Evolutionary conservation across 2,797 vertebrate genomes (phyloP).

Genomic region (Gallirallus australis): DNA sequence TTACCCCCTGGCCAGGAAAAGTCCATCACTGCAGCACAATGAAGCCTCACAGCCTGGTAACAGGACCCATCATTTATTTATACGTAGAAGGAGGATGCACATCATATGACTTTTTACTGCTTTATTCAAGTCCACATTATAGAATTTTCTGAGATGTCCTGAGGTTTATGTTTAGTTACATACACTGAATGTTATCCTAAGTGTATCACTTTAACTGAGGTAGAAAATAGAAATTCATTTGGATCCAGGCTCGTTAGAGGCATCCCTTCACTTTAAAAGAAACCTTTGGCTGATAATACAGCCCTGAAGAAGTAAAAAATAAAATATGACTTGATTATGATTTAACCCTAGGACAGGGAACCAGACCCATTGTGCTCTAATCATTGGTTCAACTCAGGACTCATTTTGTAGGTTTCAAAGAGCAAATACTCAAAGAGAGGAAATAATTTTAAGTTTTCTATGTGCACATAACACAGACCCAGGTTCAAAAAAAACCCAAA

Average conservation of each 20-base stretch:
- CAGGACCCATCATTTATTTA: slow-evolving; percentile 24
- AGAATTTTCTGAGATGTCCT: background rate
- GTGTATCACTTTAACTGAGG: background rate
- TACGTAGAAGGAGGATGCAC: background rate
- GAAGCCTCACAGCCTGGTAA: slow-evolving; percentile 14
- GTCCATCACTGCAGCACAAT: background rate
- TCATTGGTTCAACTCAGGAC: background rate
- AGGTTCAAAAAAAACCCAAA: background rate
- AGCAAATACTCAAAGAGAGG: background rate
- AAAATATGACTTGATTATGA: background rate
- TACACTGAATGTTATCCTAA: background rate
- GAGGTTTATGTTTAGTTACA: background rate
- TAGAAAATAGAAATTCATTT: background rate
- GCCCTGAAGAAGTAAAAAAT: background rate
- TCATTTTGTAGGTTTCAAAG: background rate
- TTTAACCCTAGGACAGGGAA: background rate
- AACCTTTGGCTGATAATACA: background rate
- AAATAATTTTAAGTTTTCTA: background rate
- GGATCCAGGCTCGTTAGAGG: background rate
- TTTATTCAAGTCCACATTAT: background rate
- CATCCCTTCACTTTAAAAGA: background rate
- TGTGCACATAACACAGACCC: background rate
- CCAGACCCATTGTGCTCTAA: background rate
- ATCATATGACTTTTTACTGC: background rate
- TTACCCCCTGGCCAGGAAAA: background rate